phyloP scores from a whole-genome alignment of 2,113 vertebrate genomes.

The Protobothrops mucrosquamatus region DNA sequence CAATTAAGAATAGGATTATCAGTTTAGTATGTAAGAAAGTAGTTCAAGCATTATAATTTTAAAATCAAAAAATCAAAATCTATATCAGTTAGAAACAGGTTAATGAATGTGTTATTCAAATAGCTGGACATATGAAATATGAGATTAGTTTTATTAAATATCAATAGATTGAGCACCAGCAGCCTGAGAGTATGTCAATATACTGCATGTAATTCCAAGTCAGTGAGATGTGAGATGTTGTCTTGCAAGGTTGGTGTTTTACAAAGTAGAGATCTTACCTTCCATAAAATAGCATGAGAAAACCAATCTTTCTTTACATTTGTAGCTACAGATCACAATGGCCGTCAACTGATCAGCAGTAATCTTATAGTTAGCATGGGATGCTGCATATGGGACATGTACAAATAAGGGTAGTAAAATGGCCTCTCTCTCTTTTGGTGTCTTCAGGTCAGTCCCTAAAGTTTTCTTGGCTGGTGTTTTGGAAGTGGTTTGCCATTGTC shows the following conservation, averaged over 20 bases:
- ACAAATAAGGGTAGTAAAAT: neutral
- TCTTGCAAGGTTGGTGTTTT: neutral
- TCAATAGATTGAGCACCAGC: neutral
- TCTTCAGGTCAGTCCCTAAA: neutral
- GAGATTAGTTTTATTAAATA: neutral
- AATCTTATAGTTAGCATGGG: neutral
- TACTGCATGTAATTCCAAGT: neutral
- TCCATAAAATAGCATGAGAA: neutral
- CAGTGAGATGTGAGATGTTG: neutral
- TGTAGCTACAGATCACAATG: neutral
- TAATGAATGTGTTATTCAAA: neutral
- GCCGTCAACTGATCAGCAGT: neutral
- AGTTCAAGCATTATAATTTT: neutral
- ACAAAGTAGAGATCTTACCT: neutral
- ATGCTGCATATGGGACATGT: neutral
- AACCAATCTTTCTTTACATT: neutral
- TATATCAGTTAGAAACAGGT: neutral
- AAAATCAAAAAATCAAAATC: neutral
- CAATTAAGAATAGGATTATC: neutral
- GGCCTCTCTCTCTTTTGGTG: neutral
- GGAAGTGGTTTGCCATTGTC: neutral
- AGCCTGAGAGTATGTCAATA: neutral
- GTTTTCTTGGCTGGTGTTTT: neutral
- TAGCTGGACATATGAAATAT: neutral
- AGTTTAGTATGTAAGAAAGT: neutral